Conservation (phyloP, 2,113 vertebrate species). For the Pica pica region DNA sequence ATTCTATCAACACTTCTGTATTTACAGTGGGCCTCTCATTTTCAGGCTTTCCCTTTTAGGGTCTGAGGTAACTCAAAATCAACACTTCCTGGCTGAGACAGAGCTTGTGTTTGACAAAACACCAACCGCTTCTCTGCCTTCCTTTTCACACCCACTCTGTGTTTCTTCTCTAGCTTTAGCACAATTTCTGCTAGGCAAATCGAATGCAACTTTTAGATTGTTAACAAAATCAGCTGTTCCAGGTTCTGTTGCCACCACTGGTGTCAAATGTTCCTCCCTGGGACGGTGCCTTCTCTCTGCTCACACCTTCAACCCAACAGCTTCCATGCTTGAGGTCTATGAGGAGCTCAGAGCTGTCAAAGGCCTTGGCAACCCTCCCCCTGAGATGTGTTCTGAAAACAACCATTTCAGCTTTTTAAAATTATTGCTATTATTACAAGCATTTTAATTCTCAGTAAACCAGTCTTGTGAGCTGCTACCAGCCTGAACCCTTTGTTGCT, state of each 20-base stretch:
- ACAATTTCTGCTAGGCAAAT: slow-evolving; percentile 3
- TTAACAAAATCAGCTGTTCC: slow-evolving; percentile 2
- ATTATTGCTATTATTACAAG: not conserved
- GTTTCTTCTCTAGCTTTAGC: slow-evolving; percentile 9
- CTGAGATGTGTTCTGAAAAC: not conserved
- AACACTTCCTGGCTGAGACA: not conserved
- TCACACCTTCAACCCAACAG: not conserved
- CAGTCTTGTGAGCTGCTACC: not conserved
- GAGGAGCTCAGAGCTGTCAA: not conserved
- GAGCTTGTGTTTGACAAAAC: not conserved
- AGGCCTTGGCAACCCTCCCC: not conserved
- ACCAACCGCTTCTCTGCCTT: not conserved
- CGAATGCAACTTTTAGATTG: not conserved
- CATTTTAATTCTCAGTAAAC: not conserved
- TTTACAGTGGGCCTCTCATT: not conserved
- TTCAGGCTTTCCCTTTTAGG: slow-evolving; percentile 1
- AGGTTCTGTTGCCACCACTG: not conserved
- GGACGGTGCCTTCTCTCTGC: not conserved
- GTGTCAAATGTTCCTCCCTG: not conserved
- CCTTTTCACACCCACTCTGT: slow-evolving; percentile 6
- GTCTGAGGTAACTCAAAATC: not conserved
- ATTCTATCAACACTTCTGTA: not conserved
- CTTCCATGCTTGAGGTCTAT: not conserved
- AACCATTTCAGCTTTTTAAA: not conserved
- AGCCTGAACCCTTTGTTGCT: not conserved